Base-by-base conservation (phyloP, 2,888 invertebrate genomes). In the Carterocephalus palaemon region DNA sequence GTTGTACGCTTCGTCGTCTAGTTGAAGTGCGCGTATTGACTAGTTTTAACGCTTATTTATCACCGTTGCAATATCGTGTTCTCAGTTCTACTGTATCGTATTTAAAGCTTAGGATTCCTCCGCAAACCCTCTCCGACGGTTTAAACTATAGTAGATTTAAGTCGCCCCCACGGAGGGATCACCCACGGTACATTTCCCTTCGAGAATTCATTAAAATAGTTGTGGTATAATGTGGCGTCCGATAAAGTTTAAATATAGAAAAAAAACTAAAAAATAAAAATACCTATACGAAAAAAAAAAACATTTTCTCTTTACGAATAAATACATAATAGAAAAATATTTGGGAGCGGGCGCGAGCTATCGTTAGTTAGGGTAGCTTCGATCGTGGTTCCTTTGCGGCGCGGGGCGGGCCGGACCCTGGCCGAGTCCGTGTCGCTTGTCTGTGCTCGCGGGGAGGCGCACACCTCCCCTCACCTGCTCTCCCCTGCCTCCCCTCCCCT, bases 221-320 rank as follows among this genome's bases (percentile, higher is more conserved):
- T 67, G 71, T 68, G 65, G 79, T 75, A 76, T 75, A 68, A 75
- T 75, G 78, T 77, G 71, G 75, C 84, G 84, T 85, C 84, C 84
- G 78, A 70, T 75, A 73, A 70, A 66, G 59, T 71, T 74, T 75
- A 77, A 69, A 73, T 75, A 76, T 70, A 77, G 69, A 70, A 69
- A 67, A 70, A 71, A 31, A 37, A 31, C 12, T 16, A 43, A 75
- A 72, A 70, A 70, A 56, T 54, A 54, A 63, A 65, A 75, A 76
- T 71, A 74, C 65, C 62, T 76, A 73, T 77, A 70, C 75, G 71
- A 74, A 75, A 57, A 71, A 70, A 59, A 70, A 71, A 70, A 69
- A 69, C 70, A 76, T 64, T 75, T n/a, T 76, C 70, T 77, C 75
- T 76, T 71, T 77, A 74, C 67, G 63, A 71, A 70, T 75, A 76